These are phyloP conservation scores for Mercenaria mercenaria DNA, from an alignment of 1,140 invertebrate genomes.

Conservation along the genomic window DNA sequence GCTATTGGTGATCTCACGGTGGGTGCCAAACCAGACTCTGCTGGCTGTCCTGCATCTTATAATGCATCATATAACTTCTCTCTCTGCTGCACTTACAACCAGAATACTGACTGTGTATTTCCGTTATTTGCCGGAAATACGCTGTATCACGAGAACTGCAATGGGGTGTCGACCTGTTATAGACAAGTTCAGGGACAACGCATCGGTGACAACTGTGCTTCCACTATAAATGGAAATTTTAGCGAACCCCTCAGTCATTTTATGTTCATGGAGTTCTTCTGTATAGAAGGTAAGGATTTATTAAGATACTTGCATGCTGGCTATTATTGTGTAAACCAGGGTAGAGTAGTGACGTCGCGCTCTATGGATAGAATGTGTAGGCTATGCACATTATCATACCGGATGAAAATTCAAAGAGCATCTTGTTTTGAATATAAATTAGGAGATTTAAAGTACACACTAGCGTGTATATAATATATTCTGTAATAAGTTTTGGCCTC, in stretches of 20 bases:
- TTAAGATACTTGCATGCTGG: too few species aligned
- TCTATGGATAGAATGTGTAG: too few species aligned
- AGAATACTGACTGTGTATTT: neutral
- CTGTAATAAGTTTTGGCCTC: too few species aligned
- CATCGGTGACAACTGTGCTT: neutral
- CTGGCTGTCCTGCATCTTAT: neutral
- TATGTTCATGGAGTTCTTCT: slow-evolving; percentile 21
- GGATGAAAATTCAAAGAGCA: too few species aligned
- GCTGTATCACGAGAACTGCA: neutral
- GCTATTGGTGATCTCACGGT: neutral
- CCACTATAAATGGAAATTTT: neutral
- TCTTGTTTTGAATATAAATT: too few species aligned
- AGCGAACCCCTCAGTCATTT: neutral
- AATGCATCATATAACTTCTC: neutral
- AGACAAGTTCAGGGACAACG: neutral
- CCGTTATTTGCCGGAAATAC: neutral
- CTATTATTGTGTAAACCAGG: too few species aligned
- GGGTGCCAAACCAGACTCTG: neutral
- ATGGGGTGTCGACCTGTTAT: neutral
- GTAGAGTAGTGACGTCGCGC: too few species aligned
- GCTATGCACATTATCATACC: too few species aligned
- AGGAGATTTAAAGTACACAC: too few species aligned
- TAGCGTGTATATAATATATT: too few species aligned
- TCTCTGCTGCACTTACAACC: neutral
- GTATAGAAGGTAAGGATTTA: neutral